These are phyloP conservation scores for Apis florea DNA, from an alignment of 1,140 invertebrate species.

Conservation along the genomic window DNA sequence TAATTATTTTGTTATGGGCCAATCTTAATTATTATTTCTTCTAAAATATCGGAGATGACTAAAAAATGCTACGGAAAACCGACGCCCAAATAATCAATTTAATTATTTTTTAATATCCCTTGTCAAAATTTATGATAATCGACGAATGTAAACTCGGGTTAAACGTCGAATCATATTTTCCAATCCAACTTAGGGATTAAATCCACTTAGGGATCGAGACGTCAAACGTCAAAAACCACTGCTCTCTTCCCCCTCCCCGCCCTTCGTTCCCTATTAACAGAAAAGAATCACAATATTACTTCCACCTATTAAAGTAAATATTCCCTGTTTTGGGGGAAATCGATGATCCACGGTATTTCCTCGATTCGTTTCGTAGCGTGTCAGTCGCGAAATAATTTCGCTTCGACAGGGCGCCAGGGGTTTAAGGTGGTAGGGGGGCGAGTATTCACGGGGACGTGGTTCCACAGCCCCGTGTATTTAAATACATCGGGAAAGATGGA, in stretches of 20 bases:
- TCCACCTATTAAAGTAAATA: too few species aligned
- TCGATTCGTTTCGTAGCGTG: neutral
- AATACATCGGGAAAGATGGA: conserved; percentile 69
- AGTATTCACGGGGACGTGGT: conserved; percentile 56
- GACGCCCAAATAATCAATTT: too few species aligned
- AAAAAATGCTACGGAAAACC: too few species aligned
- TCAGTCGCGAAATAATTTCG: conserved; percentile 35
- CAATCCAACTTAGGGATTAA: neutral
- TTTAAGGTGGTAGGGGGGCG: conserved; percentile 1
- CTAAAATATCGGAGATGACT: too few species aligned
- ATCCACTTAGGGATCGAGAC: neutral
- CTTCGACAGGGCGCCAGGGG: conserved; percentile 10
- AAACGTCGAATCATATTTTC: too few species aligned
- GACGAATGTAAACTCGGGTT: too few species aligned
- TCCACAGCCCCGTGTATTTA: conserved; percentile 63
- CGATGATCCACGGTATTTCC: neutral
- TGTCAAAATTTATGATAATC: too few species aligned
- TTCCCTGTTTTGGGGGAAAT: neutral
- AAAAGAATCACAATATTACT: neutral
- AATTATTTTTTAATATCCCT: too few species aligned
- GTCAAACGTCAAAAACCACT: neutral
- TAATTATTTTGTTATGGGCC: too few species aligned
- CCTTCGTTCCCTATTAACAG: neutral
- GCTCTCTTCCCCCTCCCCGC: too few species aligned
- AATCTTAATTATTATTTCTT: too few species aligned